These are phyloP conservation scores for Capricornis sumatraensis DNA, from an alignment of 2,113 vertebrate genomes.

Conservation along the genomic window DNA sequence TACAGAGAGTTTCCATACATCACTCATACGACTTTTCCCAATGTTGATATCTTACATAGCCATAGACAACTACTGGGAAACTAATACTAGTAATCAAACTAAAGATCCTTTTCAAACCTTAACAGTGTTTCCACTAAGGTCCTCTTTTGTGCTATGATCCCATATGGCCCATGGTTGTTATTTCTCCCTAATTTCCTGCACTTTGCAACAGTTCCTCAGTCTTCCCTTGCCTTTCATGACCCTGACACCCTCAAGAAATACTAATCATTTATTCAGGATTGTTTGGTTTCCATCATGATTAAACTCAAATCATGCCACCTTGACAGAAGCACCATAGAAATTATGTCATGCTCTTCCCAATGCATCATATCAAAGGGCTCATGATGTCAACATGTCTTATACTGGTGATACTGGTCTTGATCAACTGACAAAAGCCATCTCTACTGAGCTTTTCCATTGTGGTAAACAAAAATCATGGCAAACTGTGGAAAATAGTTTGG, in stretches of 20 bases:
- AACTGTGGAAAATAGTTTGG: not conserved
- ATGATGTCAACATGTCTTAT: not conserved
- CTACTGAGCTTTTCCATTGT: not conserved
- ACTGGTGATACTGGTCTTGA: not conserved
- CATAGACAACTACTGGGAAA: not conserved
- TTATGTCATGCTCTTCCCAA: not conserved
- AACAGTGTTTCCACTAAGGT: not conserved
- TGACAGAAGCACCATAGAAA: not conserved
- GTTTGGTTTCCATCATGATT: not conserved
- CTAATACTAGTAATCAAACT: not conserved
- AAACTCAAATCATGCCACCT: not conserved
- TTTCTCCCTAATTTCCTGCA: not conserved
- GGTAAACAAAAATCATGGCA: slow-evolving; percentile 15
- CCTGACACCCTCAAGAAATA: not conserved
- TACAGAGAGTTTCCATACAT: not conserved
- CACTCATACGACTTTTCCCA: not conserved
- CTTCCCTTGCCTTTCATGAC: not conserved
- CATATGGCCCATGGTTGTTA: not conserved
- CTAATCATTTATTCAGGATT: not conserved
- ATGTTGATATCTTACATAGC: slow-evolving; percentile 4
- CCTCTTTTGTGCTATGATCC: not conserved
- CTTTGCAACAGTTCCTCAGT: not conserved
- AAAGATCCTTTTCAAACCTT: not conserved
- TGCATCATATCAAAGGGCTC: not conserved
- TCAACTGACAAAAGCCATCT: not conserved